A percentile compares a stretch with the other conserved stretches of the same genome.
Evolutionary conservation across 92 coral and sea anemone species (phyloP).

Genomic region (Phymanthus crucifer): DNA sequence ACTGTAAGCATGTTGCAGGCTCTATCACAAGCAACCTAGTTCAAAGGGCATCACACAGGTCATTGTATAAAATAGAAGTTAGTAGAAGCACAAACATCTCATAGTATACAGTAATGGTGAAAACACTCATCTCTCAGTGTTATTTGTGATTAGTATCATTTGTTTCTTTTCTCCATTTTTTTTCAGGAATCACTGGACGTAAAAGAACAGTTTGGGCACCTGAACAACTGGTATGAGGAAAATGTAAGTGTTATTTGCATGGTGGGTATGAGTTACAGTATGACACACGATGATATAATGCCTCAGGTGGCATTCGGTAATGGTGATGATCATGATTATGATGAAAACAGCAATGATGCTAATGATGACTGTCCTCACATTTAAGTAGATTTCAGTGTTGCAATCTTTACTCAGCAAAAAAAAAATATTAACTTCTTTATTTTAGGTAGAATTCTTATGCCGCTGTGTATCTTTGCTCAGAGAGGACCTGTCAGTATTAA

Average conservation of each 20-base stretch:
- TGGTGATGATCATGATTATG: background rate
- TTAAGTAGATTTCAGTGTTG: no score
- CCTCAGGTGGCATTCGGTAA: background rate
- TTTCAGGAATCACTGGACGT: conserved; percentile 75
- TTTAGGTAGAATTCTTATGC: conserved; percentile 67
- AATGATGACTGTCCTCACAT: background rate
- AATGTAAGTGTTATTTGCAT: conserved; percentile 63
- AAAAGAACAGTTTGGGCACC: conserved; percentile 78
- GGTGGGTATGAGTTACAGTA: background rate
- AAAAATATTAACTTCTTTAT: background rate
- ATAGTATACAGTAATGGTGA: no score
- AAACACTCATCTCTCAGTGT: no score
- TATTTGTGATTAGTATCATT: background rate
- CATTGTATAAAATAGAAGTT: no score
- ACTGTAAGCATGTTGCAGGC: no score
- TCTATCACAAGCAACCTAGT: no score
- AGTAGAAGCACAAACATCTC: no score
- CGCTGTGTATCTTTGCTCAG: conserved; percentile 61
- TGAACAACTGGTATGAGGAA: conserved; percentile 87
- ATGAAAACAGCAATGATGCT: background rate
- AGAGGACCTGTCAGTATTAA: conserved; percentile 61
- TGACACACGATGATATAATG: background rate
- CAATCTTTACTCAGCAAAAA: no score
- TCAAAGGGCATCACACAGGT: no score
- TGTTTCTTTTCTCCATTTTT: background rate